These are phyloP conservation scores for Himalopsyche phryganea DNA, from an alignment of 1,140 invertebrate species.

Conservation along the genomic window DNA sequence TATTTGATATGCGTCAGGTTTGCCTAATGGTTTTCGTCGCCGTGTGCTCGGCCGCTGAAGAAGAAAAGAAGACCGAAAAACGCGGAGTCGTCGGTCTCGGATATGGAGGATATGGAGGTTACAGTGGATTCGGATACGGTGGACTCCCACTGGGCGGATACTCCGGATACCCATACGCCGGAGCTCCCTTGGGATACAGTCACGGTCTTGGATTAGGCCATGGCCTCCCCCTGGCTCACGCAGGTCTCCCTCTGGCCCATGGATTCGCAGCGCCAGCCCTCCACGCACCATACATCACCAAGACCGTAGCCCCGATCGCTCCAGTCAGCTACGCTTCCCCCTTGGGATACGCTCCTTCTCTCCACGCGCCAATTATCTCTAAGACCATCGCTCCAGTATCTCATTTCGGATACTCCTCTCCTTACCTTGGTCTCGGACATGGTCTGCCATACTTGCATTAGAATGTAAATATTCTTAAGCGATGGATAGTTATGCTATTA, in stretches of 20 bases:
- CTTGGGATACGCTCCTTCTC: constrained; percentile 18
- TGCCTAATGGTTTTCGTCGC: constrained; percentile 21
- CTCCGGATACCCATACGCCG: constrained; percentile 1
- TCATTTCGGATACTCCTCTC: constrained; percentile 22
- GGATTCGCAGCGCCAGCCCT: constrained; percentile 24
- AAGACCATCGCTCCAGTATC: constrained; percentile 29
- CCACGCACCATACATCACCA: constrained; percentile 23
- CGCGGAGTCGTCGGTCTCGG: constrained; percentile 24
- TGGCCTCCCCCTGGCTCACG: constrained; percentile 7
- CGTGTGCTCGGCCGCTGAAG: constrained; percentile 17
- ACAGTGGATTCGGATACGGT: constrained; percentile 7
- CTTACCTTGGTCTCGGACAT: constrained; percentile 17
- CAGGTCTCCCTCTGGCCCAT: constrained; percentile 10
- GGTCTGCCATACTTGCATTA: constrained; percentile 17
- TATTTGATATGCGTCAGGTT: too few species aligned
- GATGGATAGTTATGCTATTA: too few species aligned
- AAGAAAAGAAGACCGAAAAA: constrained; percentile 31
- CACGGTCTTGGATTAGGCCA: constrained; percentile 6
- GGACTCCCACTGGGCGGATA: constrained; percentile 7
- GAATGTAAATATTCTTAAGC: too few species aligned
- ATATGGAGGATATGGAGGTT: constrained; percentile 16
- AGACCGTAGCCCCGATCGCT: constrained; percentile 10
- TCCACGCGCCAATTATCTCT: constrained; percentile 25
- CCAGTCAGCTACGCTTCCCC: constrained; percentile 14
- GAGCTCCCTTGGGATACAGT: constrained; percentile 5